Evolutionary conservation across 1,140 invertebrate species (phyloP).

Genomic region (Cydia strobilella): DNA sequence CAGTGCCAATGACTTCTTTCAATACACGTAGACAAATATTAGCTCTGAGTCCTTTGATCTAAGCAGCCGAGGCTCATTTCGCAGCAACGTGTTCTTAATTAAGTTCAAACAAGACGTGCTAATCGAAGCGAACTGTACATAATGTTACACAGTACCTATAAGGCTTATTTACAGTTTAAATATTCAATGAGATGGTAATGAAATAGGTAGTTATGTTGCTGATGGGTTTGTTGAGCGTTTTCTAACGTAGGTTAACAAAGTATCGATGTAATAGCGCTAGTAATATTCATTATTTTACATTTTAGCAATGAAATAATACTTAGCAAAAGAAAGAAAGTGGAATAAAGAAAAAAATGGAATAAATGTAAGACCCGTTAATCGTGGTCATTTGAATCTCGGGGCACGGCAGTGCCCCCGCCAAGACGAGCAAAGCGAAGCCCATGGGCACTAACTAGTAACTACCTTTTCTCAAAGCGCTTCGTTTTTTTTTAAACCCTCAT

Average conservation of each 20-base stretch:
- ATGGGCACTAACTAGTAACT: too few species aligned
- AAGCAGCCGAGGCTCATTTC: slow-evolving; percentile 26
- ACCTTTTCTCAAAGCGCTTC: too few species aligned
- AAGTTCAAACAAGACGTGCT: slow-evolving; percentile 32
- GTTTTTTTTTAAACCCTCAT: too few species aligned
- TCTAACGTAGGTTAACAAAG: slow-evolving; percentile 19
- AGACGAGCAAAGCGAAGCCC: too few species aligned
- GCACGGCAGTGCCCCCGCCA: too few species aligned
- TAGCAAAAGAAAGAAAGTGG: too few species aligned
- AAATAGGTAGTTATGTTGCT: slow-evolving; percentile 9
- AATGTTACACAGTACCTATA: slow-evolving; percentile 17
- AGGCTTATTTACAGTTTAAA: slow-evolving; percentile 31
- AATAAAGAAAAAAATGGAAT: too few species aligned
- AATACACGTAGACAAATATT: slow-evolving; percentile 30
- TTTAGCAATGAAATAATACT: too few species aligned
- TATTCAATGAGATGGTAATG: slow-evolving; percentile 33
- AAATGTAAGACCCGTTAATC: too few species aligned
- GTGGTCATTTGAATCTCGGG: too few species aligned
- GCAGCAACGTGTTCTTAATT: slow-evolving; percentile 31
- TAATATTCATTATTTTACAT: neutral
- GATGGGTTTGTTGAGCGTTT: slow-evolving; percentile 31
- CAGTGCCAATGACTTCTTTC: slow-evolving; percentile 31
- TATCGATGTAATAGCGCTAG: neutral
- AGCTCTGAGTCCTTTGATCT: slow-evolving; percentile 24
- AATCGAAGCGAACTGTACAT: slow-evolving; percentile 29